Percentiles rank a stretch among this genome's conserved stretches.
phyloP scores from a whole-genome alignment of 2,888 invertebrate species.

The Allygus modestus region DNA sequence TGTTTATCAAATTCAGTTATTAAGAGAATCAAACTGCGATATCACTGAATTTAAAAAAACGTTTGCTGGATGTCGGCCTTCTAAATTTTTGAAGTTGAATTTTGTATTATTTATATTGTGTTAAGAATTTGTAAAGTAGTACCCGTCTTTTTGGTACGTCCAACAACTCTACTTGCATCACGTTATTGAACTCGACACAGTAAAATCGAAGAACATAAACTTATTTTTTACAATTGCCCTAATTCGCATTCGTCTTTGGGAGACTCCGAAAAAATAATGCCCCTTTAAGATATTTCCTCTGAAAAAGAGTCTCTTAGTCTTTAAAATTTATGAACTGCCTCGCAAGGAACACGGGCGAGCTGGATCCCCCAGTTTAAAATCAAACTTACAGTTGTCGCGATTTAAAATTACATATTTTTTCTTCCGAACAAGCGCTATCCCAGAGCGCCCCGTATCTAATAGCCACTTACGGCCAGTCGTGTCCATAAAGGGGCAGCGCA shows the following conservation, averaged over 20 bases:
- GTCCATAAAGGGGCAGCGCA: not conserved
- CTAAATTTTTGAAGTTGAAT: too few species aligned
- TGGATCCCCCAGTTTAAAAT: not conserved
- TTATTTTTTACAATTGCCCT: not conserved
- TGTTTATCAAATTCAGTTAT: too few species aligned
- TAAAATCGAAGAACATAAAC: not conserved
- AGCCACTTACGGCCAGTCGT: not conserved
- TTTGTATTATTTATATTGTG: too few species aligned
- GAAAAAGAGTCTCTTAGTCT: not conserved
- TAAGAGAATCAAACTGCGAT: too few species aligned
- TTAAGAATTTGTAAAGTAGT: too few species aligned
- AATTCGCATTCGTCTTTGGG: not conserved
- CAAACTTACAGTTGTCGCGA: conserved; percentile 31
- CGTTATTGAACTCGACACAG: not conserved
- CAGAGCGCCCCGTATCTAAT: conserved; percentile 16
- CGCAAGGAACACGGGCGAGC: not conserved
- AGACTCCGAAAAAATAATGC: not conserved
- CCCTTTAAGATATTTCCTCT: not conserved
- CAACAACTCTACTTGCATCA: too few species aligned
- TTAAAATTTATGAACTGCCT: conserved; percentile 34
- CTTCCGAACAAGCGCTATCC: not conserved
- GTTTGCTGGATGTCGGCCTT: too few species aligned
- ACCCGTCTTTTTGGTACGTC: too few species aligned
- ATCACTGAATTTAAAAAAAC: too few species aligned
- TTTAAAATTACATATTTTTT: conserved; percentile 38